A percentile compares a stretch with the other conserved stretches of the same genome.
These are phyloP conservation scores for Tiliacea aurago DNA, from an alignment of 2,888 invertebrate genomes.

Conservation along the genomic window DNA sequence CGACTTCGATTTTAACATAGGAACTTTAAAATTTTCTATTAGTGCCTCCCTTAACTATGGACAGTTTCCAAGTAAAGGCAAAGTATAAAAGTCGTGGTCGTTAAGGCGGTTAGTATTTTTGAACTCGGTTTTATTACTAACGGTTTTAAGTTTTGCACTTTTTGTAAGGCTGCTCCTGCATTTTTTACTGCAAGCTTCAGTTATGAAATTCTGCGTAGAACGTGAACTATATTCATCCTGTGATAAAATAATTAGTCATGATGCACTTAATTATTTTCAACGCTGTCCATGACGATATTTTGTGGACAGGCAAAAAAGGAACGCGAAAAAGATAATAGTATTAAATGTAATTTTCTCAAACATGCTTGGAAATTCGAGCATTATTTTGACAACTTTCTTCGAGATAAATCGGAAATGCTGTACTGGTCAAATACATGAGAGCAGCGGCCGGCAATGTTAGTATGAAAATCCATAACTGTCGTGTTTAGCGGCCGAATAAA, in stretches of 20 bases:
- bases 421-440: too few species aligned
- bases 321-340: not conserved
- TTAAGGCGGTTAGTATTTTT: conserved; percentile 29
- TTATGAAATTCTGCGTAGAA: not conserved
- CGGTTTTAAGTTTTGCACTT: conserved; percentile 19
- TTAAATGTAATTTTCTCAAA: too few species aligned
- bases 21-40: conserved; percentile 68
- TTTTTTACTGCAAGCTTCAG: not conserved
- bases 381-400: too few species aligned
- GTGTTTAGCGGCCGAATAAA: too few species aligned
- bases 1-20: conserved; percentile 67
- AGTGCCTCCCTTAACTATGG: conserved; percentile 52
- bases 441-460: too few species aligned
- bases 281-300: not conserved
- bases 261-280: not conserved
- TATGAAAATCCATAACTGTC: too few species aligned
- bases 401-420: too few species aligned
- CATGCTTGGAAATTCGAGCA: too few species aligned
- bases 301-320: not conserved
- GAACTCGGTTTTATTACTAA: conserved; percentile 17
- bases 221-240: not conserved
- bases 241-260: not conserved
- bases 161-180: not conserved
- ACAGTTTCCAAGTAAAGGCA: conserved; percentile 49
- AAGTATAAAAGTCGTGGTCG: conserved; percentile 45